A percentile compares a stretch with the other conserved stretches of the same genome.
Conservation (phyloP, 1,140 invertebrate species). For the Hyles vespertilio region DNA sequence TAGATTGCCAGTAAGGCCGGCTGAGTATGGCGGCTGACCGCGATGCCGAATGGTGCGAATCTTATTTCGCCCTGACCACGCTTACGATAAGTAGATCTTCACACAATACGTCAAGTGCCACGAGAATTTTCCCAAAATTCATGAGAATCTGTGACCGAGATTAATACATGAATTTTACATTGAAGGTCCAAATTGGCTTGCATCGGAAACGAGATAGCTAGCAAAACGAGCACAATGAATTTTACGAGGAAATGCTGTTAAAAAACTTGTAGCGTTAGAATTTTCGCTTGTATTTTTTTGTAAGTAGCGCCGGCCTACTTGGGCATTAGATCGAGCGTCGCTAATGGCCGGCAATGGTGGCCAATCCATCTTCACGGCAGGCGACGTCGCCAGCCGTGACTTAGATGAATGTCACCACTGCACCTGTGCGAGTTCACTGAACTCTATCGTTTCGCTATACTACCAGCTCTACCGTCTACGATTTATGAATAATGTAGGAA, state of each 20-base stretch:
- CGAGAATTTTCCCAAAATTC: not conserved
- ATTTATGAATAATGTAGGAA: constrained; percentile 6
- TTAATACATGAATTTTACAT: constrained; percentile 1
- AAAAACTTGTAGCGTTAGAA: not conserved
- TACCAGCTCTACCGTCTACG: not conserved
- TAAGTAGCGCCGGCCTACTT: constrained; percentile 6
- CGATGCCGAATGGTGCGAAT: constrained; percentile 51
- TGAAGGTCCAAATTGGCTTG: not conserved
- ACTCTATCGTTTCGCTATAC: constrained; percentile 7
- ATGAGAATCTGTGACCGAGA: not conserved
- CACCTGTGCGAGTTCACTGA: constrained; percentile 28
- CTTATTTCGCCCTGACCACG: constrained; percentile 11
- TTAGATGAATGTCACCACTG: constrained; percentile 32
- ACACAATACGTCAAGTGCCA: not conserved
- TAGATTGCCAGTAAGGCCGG: constrained; percentile 16
- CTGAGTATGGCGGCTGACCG: constrained; percentile 32
- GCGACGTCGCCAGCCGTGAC: constrained; percentile 25
- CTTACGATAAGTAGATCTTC: not conserved
- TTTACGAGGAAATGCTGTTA: not conserved
- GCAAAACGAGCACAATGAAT: not conserved
- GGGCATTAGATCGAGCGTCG: constrained; percentile 12
- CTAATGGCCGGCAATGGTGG: constrained; percentile 28
- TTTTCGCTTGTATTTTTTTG: constrained; percentile 2
- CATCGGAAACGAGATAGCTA: not conserved
- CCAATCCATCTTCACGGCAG: constrained; percentile 31